Base-by-base conservation (phyloP, 2,113 vertebrate species). In the Paradisaea rubra region DNA sequence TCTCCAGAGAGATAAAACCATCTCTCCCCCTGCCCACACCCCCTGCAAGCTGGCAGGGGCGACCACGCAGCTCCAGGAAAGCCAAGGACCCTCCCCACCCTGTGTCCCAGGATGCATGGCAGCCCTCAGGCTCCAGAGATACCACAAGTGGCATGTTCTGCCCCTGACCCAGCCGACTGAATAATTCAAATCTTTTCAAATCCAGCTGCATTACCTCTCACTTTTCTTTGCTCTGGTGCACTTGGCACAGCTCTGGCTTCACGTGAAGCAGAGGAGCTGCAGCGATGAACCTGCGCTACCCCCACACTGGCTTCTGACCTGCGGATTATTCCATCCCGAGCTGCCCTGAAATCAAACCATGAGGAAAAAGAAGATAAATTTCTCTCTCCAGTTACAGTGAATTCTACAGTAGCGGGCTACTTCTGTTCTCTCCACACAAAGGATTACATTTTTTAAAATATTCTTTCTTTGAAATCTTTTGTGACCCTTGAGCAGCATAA, bases 401-500 rank as follows among this genome's bases (percentile, higher is more conserved):
- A 86, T 77, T 80, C 73, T 50, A 27, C 50, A 81, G 52, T 15
- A n/a, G 59, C 23, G 18, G 63, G 61, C 41, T 82, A 87, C 35
- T 86, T 86, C 88, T 90, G 54, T 91, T 96, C 93, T 94, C 53
- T 27, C 59, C 0, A 0, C 47, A 92, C 42, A 94, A 95, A 95
- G 66, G 24, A 95, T 89, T 81, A n/a, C 21, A 10, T 33, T 69
- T 89, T 89, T 18, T 0, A 9, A 89, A 90, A 91, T 89, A 93
- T 83, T 93, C 93, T 91, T 78, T 91, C 85, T 88, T 86, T 69
- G 59, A 91, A 95, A 88, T 94, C 78, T 95, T 94, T 59, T 88
- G 89, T 83, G 93, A 89, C 81, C 87, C 61, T 39, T 2, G 20
- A 97, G 89, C 74, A 47, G 39, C 22, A 91, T 76, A 70, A 89